Evolutionary conservation across 2,797 vertebrate species (phyloP), one percentile per base, ranked within the genome.

Genomic region (Periophthalmus magnuspinnatus): DNA sequence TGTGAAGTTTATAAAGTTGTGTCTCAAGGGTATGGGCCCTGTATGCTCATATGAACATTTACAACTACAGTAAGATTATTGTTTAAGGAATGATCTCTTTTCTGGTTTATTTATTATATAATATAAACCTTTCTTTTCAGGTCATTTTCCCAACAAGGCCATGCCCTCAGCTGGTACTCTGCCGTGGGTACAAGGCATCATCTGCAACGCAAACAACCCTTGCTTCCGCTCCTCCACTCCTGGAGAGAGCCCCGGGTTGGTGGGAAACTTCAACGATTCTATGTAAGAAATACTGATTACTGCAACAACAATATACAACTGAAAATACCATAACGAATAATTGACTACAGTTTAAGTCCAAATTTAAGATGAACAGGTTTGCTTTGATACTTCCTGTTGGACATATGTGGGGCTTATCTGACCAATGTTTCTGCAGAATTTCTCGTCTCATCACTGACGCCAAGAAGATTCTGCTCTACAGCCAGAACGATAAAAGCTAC

Each of bases 181-280:
- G 72, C 97, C 97, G 1, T 99, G 98, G 97, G 90, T 99, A 41
- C 98, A 99, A 83, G 98, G 98, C 60, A 99, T 99, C 89, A 95
- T 99, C 90, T 99, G 98, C 81, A 99, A 99, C 4, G 96, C 97
- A 84, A 99, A 99, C 90, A 99, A 99, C 88, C 98, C 98, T 38
- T 99, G 97, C 82, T 99, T 99, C 86, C 96, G 96, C 61, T 94
- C 96, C 67, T 95, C 98, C 0, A 99, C 98, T 6, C 96, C 97
- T 6, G 98, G 98, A 54, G 98, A 98, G 82, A 94, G 87, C 59
- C 96, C 96, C 0, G 95, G 96, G 34, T 77, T 95, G 55, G 94
- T 97, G 72, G 96, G 95, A 75, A 98, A 97, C 89, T 98, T 97
- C 89, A 95, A 97, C 61, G 92, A 96, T 62, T 97, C 96, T 3